Base-by-base conservation (phyloP, 2,113 vertebrate genomes). In the Antechinus stuartii region DNA sequence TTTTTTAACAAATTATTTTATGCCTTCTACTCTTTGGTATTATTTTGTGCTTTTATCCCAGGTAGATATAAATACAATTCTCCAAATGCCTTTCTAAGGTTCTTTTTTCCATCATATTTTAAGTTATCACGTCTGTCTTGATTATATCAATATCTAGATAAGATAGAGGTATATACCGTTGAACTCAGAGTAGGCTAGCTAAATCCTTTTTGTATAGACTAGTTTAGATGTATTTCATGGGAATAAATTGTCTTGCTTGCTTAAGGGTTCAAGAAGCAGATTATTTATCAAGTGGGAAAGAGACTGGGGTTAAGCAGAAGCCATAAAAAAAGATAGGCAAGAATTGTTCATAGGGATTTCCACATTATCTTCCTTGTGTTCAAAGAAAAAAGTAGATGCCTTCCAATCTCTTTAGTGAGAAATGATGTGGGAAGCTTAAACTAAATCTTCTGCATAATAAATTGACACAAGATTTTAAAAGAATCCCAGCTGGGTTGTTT, bases 401-500 rank as follows among this genome's bases (percentile, higher is more conserved):
- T 97, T 95, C n/a, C 35, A 93, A 53, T 49, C 90, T 92, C 46
- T 91, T 95, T 96, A 92, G 92, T 54, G 30, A 93, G 23, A 90
- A 42, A 76, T 57, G 92, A 92, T 54, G 56, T 96, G 95, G 91
- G 95, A 96, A 98, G 94, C 96, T 50, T 42, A 96, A 92, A 52
- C 49, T 0, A 47, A 89, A 24, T 94, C 94, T 96, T 97, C 76
- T 90, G 61, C 96, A 89, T 55, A 55, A 98, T 97, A 97, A 96
- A 91, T 49, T 10, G 0, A 95, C 89, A 91, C 0, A 3, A 90
- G 49, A 46, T 89, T 97, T 61, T 93, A 47, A 97, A 95, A 97
- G 93, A 95, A 95, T 90, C 53, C 76, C 90, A 95, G 89, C 91
- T 98, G 95, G 90, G 93, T 19, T 26, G 2, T 96, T 96, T 97